Conservation (phyloP, 2,113 vertebrate species). For the Heterotis niloticus region DNA sequence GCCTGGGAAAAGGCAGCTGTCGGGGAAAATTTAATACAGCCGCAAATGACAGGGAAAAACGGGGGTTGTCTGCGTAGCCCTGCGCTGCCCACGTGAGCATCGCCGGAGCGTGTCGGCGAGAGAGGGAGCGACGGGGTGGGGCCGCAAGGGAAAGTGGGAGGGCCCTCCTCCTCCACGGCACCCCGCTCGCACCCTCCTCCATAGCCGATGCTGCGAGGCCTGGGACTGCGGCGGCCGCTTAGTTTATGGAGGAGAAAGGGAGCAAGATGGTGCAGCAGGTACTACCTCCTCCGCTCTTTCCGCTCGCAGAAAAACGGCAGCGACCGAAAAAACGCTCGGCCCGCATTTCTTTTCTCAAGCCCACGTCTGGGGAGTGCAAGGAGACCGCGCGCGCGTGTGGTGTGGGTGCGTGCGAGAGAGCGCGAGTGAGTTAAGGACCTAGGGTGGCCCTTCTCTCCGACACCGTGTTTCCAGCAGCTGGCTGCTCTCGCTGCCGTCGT, state of each 20-base stretch:
- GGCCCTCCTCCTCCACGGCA: slow-evolving; percentile 55
- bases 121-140: background rate
- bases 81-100: background rate
- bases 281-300: slow-evolving; percentile 36
- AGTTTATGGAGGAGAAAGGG: slow-evolving; percentile 76
- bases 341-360: background rate
- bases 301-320: no score
- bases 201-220: slow-evolving; percentile 73
- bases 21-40: no score
- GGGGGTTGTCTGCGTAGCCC: background rate
- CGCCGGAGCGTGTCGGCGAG: no score
- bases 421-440: slow-evolving; percentile 24
- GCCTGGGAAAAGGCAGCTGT: background rate
- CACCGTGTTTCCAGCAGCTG: slow-evolving; percentile 36
- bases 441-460: slow-evolving; percentile 24
- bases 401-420: background rate
- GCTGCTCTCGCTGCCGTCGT: slow-evolving; percentile 1
- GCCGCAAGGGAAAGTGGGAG: slow-evolving; percentile 40
- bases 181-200: slow-evolving; percentile 51
- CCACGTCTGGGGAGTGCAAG: slow-evolving; percentile 40
- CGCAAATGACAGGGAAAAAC: no score
- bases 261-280: slow-evolving; percentile 84
- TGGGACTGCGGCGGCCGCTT: slow-evolving; percentile 74
- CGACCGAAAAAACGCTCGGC: background rate
- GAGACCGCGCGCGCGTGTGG: slow-evolving; percentile 31